Base-by-base conservation (phyloP, 2,888 invertebrate genomes). In the Amiota communis region DNA sequence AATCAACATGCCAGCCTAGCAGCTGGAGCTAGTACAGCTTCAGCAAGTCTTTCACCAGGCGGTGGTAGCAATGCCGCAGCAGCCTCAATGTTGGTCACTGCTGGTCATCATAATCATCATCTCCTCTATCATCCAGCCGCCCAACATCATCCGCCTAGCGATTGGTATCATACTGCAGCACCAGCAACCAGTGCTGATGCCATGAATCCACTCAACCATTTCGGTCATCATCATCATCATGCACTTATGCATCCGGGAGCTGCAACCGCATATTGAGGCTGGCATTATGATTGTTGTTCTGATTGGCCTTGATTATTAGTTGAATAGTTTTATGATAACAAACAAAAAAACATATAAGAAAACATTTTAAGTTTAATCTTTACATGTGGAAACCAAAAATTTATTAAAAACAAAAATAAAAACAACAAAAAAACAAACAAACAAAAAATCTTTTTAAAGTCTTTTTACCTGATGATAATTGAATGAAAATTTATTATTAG, bases 241-340 rank as follows among this genome's bases (percentile, higher is more conserved):
- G 93, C 92, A 80, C 87, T 93, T 82, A 92, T 93, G 92, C 93
- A 92, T 88, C 93, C 93, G 47, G 94, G 94, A 11, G 94, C 94
- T 59, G 93, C 95, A 74, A 93, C 94, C 74, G 94, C 94, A 70
- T 95, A 95, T 91, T 95, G 93, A 94, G 92, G 85, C 83, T 82
- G 81, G 83, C 78, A 81, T 81, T 63, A 46, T 49, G 49, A 61
- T 61, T 23, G 70, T 23, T 68, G 53, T 8, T n/a, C 51, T 17
- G 17, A 13, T 17, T 59, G 53, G 46, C 63, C 12, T 8, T 17
- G 59, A 15, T 6, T 63, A 15, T 6, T 63, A 36, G 63, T 63
- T 63, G 23, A n/a, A 36, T 63, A 36, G 46, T 63, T 61, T 20
- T 17, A 20, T 17, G 9, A 10, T 61, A 20, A 36, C 2, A 4